Conservation (phyloP, 2,113 vertebrate genomes). For the Chunga burmeisteri region DNA sequence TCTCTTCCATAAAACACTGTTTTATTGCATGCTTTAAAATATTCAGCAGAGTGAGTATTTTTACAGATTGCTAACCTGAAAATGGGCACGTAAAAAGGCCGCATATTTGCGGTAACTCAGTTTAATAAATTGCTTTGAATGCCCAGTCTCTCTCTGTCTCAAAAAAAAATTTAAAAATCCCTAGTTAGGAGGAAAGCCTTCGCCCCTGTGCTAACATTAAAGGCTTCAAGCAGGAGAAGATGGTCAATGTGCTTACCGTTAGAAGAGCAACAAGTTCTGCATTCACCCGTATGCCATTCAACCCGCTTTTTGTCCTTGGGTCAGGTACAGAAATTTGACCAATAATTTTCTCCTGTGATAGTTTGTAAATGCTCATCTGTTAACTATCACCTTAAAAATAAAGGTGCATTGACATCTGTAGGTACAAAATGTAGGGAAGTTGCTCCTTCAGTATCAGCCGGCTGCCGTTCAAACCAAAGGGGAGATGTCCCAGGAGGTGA, state of each 20-base stretch:
- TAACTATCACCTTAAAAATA: not conserved
- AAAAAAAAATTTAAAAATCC: not conserved
- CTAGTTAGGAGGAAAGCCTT: not conserved
- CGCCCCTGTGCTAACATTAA: not conserved
- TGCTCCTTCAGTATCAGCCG: not conserved
- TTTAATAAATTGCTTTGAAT: not conserved
- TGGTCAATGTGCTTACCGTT: not conserved
- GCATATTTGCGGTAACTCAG: not conserved
- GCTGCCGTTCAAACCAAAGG: not conserved
- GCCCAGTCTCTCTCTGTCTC: not conserved
- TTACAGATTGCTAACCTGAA: constrained; percentile 3
- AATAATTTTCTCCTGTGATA: not conserved
- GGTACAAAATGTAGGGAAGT: not conserved
- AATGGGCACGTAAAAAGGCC: not conserved
- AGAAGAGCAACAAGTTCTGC: not conserved
- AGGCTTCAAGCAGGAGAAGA: not conserved
- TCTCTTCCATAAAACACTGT: not conserved
- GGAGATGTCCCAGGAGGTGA: not conserved
- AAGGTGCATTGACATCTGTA: not conserved
- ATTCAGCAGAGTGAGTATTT: not conserved
- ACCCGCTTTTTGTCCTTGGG: not conserved
- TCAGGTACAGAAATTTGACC: not conserved
- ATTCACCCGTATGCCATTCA: not conserved
- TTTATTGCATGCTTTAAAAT: constrained; percentile 27
- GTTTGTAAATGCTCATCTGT: not conserved